Base-by-base conservation (phyloP, 1,140 invertebrate species). In the Venustaconcha ellipsiformis region DNA sequence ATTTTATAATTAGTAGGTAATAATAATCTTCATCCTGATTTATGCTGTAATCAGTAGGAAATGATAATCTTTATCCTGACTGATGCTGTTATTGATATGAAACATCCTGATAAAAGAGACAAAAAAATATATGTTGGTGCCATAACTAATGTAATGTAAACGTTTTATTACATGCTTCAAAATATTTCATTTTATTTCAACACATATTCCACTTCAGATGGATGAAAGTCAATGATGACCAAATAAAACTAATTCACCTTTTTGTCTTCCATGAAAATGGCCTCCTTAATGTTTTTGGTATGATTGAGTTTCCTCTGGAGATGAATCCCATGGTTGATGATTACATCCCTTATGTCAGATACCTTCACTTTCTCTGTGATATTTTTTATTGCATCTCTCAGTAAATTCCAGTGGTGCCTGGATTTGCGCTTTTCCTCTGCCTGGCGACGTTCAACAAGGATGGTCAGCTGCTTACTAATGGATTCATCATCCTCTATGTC, bases 291-390 rank as follows among this genome's bases (percentile, higher is more conserved):
- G 14, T 64, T 59, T 30, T 83, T 72, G 17, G 74, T 48, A 72
- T 88, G 85, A 66, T 83, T 86, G 12, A 88, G 74, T 76, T 87
- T 84, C n/a, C 87, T 72, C 23, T 80, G 78, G 75, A 85, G 84
- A 75, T 87, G 83, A 55, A 89, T 85, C 48, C 88, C 88, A 84
- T 89, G 88, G 15, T 76, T 82, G 18, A 88, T 79, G 56, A 76
- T 60, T 30, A 83, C 66, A 59, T 87, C 82, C 66, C 82, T 85
- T 1, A 80, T 58, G 72, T 89, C 86, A 14, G 84, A 69, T 65
- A 84, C 76, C 65, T 83, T 81, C 55, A 86, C 79, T 15, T 81
- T 79, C 62, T 85, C 60, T 17, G 84, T 79, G 30, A 83, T 83
- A 68, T 81, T 82, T 18, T 73, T 67, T 15, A 89, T 83, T 8